phyloP scores from a whole-genome alignment of 2,113 vertebrate species.

The Ardeotis arabs region DNA sequence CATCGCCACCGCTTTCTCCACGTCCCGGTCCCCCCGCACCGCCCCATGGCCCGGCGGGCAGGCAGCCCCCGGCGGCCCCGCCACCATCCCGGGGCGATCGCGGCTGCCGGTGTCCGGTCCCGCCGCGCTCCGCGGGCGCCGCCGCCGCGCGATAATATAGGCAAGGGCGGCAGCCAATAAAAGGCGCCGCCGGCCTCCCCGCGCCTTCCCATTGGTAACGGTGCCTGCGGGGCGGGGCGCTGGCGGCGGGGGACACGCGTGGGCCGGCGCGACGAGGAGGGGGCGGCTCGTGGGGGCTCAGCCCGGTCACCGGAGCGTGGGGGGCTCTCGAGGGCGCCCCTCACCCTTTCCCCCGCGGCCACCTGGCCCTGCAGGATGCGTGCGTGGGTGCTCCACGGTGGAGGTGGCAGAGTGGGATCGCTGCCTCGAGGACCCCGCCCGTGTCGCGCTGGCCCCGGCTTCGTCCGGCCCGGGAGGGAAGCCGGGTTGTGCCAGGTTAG shows the following conservation, averaged over 20 bases:
- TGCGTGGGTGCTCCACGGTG: not conserved
- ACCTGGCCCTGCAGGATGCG: not conserved
- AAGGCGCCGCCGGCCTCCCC: not conserved
- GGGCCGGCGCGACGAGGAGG: not conserved
- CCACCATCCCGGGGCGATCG: not conserved
- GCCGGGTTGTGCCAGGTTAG: too few species aligned
- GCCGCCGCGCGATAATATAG: conserved; percentile 33
- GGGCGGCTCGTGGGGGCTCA: too few species aligned
- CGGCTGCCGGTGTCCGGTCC: not conserved
- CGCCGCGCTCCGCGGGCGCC: not conserved
- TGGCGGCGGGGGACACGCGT: not conserved
- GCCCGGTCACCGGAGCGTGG: not conserved
- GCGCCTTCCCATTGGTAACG: conserved; percentile 29
- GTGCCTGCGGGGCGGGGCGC: rapidly evolving
- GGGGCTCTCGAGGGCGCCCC: not conserved
- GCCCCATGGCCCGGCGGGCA: not conserved
- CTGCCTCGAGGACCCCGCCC: not conserved
- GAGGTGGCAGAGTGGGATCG: not conserved
- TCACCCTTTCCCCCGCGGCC: not conserved
- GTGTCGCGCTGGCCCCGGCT: not conserved
- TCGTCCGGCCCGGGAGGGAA: too few species aligned
- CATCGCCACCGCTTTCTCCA: not conserved
- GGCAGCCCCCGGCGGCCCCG: not conserved
- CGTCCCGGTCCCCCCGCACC: not conserved
- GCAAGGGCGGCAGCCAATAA: conserved; percentile 60